A percentile compares a stretch with the other conserved stretches of the same genome.
Conservation (phyloP, 2,797 vertebrate species). For the Notoglanidium macrostoma region DNA sequence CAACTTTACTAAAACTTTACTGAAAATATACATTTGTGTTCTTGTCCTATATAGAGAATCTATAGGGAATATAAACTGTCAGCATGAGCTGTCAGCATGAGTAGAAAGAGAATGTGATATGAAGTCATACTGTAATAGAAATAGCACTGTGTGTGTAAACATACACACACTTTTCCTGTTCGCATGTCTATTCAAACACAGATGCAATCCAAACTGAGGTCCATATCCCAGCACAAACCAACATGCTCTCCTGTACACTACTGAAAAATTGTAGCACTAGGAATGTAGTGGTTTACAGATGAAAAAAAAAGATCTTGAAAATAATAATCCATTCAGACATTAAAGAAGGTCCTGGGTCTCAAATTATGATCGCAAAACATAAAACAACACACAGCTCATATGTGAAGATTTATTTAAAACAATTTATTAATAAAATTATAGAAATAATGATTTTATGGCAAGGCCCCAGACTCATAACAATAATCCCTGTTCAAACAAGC, state of each 20-base stretch:
- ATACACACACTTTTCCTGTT: background rate
- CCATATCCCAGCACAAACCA: background rate
- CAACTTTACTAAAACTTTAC: background rate
- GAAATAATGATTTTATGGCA: constrained; percentile 17
- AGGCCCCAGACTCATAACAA: background rate
- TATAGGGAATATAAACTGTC: no score
- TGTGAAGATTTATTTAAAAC: constrained; percentile 20
- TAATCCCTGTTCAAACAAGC: constrained; percentile 6
- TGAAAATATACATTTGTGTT: no score
- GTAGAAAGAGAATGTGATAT: no score
- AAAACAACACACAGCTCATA: background rate
- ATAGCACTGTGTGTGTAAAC: no score
- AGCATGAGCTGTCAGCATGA: no score
- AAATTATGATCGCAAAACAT: background rate
- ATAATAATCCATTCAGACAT: background rate
- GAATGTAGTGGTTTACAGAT: background rate
- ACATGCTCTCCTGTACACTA: background rate
- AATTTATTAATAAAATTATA: constrained; percentile 10
- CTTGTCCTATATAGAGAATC: no score
- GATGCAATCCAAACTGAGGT: background rate
- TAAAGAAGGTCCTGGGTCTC: no score
- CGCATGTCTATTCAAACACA: background rate
- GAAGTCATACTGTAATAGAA: no score
- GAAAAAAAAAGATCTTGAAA: background rate
- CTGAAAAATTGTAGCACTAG: background rate